Percentiles rank a stretch among this genome's conserved stretches.
Conservation (phyloP, 1,140 invertebrate species). For the Bathynomus jamesi region DNA sequence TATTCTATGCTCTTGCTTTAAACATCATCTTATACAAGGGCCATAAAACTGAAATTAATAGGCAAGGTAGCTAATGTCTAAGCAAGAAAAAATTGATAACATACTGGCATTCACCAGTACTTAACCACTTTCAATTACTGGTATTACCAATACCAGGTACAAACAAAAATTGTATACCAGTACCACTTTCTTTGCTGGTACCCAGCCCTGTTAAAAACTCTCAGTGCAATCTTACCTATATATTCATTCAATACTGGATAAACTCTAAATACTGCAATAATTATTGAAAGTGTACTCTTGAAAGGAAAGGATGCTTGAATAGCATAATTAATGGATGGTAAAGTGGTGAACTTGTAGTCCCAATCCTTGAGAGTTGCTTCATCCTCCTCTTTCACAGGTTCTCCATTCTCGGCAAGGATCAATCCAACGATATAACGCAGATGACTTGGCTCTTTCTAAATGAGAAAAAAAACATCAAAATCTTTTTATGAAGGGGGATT, state of each 20-base stretch:
- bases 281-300: constrained; percentile 43
- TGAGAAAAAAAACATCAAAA: neutral
- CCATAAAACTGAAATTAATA: too few relatives aligned
- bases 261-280: constrained; percentile 45
- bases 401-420: constrained; percentile 41
- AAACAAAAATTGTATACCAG: too few relatives aligned
- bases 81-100: too few relatives aligned
- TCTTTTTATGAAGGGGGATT: too few relatives aligned
- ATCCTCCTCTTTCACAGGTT: constrained; percentile 32
- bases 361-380: constrained; percentile 30
- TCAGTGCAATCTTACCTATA: constrained; percentile 32
- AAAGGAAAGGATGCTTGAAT: constrained; percentile 45
- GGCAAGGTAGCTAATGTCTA: too few relatives aligned
- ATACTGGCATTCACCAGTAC: too few relatives aligned
- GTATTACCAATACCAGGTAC: too few relatives aligned
- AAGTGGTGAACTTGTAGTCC: constrained; percentile 42
- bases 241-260: constrained; percentile 43
- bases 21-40: too few relatives aligned
- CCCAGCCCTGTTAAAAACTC: too few relatives aligned
- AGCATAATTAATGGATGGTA: constrained; percentile 43
- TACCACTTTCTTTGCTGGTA: too few relatives aligned
- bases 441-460: neutral
- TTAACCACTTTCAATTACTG: too few relatives aligned
- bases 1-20: too few relatives aligned
- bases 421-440: constrained; percentile 43